A percentile compares a stretch with the other conserved stretches of the same genome.
phyloP scores from a whole-genome alignment of 2,888 invertebrate genomes.

The Venusia cambrica region DNA sequence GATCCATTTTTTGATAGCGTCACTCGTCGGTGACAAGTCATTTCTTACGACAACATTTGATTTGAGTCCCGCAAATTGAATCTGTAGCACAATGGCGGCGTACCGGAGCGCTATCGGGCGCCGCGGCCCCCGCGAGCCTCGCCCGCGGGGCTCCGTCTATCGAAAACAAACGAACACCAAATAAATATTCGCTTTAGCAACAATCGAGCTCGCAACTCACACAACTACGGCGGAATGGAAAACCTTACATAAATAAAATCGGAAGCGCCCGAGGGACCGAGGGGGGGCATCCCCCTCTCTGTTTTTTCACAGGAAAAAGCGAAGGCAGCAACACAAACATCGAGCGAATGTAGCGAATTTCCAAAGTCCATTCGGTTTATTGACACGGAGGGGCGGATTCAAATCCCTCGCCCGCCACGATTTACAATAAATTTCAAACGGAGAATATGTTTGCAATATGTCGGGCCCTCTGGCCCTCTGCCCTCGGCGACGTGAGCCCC shows the following conservation, averaged over 20 bases:
- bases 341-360: constrained; percentile 74
- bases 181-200: constrained; percentile 79
- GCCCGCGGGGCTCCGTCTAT: constrained; percentile 37
- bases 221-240: constrained; percentile 77
- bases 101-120: constrained; percentile 24
- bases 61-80: constrained; percentile 73
- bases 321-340: constrained; percentile 71
- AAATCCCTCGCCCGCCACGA: constrained; percentile 66
- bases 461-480: constrained; percentile 56
- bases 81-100: constrained; percentile 64
- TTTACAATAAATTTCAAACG: constrained; percentile 78
- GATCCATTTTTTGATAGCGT: constrained; percentile 79
- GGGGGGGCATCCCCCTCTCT: constrained; percentile 16
- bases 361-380: constrained; percentile 75
- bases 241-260: constrained; percentile 78
- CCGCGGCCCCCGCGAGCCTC: constrained; percentile 1
- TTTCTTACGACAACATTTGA: constrained; percentile 73
- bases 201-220: constrained; percentile 74
- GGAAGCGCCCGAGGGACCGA: constrained; percentile 52
- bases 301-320: constrained; percentile 63
- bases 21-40: constrained; percentile 65
- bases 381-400: constrained; percentile 60
- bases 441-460: constrained; percentile 78
- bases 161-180: constrained; percentile 70
- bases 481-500: too few species aligned